Percentiles rank a stretch among this genome's conserved stretches.
phyloP scores from a whole-genome alignment of 2,113 vertebrate genomes.

The Acanthochromis polyacanthus region DNA sequence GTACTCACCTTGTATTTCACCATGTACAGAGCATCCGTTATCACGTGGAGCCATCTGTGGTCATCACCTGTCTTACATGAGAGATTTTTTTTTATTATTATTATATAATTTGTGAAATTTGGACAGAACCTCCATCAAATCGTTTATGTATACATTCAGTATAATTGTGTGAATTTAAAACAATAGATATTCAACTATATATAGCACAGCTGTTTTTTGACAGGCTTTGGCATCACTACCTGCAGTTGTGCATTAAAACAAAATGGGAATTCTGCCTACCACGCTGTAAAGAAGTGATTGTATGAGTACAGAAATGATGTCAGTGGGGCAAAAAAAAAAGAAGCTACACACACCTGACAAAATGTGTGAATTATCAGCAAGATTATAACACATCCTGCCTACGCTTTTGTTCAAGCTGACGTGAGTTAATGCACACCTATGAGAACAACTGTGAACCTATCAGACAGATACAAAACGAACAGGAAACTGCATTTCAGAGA shows the following conservation, averaged over 20 bases:
- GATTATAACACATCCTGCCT: no score
- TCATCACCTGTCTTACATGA: conserved; percentile 88
- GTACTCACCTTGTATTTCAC: conserved; percentile 93
- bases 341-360: no score
- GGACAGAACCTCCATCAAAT: neutral
- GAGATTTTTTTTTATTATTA: conserved; percentile 2
- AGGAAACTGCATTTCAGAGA: neutral
- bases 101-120: neutral
- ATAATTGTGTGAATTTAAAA: no score
- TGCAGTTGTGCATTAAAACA: no score
- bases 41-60: conserved; percentile 89
- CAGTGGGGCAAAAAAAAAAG: no score
- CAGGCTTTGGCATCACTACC: neutral
- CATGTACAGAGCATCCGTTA: conserved; percentile 96
- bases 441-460: neutral
- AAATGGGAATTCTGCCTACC: no score
- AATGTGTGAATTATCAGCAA: no score
- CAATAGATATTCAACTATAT: no score
- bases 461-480: neutral
- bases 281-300: no score
- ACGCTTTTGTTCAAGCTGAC: no score
- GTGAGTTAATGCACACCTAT: neutral
- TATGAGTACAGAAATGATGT: no score
- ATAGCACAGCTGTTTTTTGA: neutral
- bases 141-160: no score